These are phyloP conservation scores for Poeciliopsis prolifica DNA, from an alignment of 2,113 vertebrate genomes.

Conservation along the genomic window DNA sequence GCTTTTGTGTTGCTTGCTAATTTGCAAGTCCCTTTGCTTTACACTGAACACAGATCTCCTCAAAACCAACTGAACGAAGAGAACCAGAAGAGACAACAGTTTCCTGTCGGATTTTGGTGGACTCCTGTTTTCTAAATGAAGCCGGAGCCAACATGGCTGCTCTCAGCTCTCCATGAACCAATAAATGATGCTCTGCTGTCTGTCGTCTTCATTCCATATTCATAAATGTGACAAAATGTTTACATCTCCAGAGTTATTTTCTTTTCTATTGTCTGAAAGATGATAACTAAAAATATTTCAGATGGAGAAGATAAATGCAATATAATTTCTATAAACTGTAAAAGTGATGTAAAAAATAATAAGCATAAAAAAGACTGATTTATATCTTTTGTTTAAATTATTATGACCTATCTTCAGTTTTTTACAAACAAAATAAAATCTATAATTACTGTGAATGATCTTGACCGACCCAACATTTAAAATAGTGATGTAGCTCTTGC, in stretches of 20 bases:
- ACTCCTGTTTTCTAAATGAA: not conserved
- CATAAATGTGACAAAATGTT: not conserved
- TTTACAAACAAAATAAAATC: too few species aligned
- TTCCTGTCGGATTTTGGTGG: not conserved
- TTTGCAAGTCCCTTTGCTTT: not conserved
- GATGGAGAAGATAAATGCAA: too few species aligned
- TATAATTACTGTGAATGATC: too few species aligned
- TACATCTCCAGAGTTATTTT: not conserved
- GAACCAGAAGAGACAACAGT: not conserved
- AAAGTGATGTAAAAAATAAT: too few species aligned
- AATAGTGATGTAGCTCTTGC: too few species aligned
- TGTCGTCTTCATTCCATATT: not conserved
- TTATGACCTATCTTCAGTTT: too few species aligned
- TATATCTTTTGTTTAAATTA: too few species aligned
- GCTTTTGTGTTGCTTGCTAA: slow-evolving; percentile 1
- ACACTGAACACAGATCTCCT: slow-evolving; percentile 4
- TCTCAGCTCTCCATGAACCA: not conserved
- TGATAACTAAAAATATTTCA: not conserved
- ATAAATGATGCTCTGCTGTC: not conserved
- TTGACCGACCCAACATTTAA: too few species aligned
- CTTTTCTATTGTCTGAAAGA: not conserved
- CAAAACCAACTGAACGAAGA: slow-evolving; percentile 4
- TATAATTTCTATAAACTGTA: too few species aligned
- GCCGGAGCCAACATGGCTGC: not conserved
- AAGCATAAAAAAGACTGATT: too few species aligned